Evolutionary conservation across 1,140 invertebrate genomes (phyloP).

Genomic region (Eciton burchellii): DNA sequence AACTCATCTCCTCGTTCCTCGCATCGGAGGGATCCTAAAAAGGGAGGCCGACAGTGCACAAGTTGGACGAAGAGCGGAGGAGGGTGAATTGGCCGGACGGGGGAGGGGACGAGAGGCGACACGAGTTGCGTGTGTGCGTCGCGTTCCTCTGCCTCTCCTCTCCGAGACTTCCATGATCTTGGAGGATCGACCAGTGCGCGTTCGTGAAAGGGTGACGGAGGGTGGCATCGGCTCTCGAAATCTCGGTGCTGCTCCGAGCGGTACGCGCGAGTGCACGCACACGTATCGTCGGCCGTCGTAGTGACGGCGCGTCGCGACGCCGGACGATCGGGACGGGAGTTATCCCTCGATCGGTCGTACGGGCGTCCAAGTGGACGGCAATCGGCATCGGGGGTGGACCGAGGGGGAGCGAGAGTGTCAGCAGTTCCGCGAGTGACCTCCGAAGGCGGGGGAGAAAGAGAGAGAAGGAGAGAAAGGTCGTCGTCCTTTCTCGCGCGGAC

Average conservation of each 20-base stretch:
- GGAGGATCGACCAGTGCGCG: constrained; percentile 72
- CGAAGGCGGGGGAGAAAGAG: constrained; percentile 11
- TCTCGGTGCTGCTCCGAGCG: constrained; percentile 20
- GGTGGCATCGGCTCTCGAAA: constrained; percentile 55
- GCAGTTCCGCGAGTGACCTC: constrained; percentile 40
- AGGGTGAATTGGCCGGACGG: constrained; percentile 29
- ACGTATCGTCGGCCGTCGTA: neutral
- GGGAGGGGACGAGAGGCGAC: constrained; percentile 38
- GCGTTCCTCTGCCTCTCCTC: constrained; percentile 59
- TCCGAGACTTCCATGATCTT: constrained; percentile 71
- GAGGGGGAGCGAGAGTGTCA: neutral
- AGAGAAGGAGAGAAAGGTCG: neutral
- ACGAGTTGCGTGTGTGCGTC: constrained; percentile 66
- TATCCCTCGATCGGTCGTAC: neutral
- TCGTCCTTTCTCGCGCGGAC: constrained; percentile 25
- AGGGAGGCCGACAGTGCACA: constrained; percentile 46
- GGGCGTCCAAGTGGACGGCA: constrained; percentile 9
- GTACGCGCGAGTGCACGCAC: constrained; percentile 6
- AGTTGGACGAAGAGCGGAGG: constrained; percentile 45
- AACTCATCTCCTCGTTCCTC: constrained; percentile 44
- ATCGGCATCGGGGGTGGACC: neutral
- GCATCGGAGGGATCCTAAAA: constrained; percentile 64
- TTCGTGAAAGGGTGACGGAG: constrained; percentile 68
- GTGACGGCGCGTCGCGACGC: constrained; percentile 1
- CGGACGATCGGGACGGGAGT: constrained; percentile 5